Evolutionary conservation across 2,113 vertebrate species (phyloP).

Genomic region (Cricetomys ansorgei): DNA sequence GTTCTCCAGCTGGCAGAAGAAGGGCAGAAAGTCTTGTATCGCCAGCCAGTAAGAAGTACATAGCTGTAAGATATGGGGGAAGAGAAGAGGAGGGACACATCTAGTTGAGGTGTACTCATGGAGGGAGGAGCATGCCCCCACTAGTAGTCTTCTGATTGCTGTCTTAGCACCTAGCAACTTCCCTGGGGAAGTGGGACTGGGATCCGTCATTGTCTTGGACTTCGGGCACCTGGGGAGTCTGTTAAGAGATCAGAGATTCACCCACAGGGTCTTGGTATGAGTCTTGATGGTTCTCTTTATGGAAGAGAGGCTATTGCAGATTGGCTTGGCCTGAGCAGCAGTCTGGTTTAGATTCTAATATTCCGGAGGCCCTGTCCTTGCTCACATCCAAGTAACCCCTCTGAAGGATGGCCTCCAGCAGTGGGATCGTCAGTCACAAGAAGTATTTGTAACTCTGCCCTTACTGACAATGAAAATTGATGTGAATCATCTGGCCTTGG

Average conservation of each 20-base stretch:
- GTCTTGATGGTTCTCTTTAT: neutral
- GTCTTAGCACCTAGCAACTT: neutral
- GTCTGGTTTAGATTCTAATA: neutral
- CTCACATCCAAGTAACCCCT: neutral
- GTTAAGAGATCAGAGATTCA: neutral
- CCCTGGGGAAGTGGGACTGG: neutral
- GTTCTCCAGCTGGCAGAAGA: neutral
- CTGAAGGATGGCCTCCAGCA: neutral
- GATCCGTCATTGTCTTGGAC: neutral
- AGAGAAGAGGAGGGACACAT: neutral
- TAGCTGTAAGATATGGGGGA: neutral
- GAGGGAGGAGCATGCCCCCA: too few species aligned
- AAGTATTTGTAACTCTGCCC: neutral
- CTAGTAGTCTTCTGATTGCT: neutral
- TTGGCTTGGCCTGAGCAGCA: neutral
- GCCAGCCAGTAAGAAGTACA: neutral
- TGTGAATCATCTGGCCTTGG: neutral
- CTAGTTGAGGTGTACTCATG: neutral
- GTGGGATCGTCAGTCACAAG: neutral
- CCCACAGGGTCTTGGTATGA: neutral
- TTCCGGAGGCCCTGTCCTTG: neutral
- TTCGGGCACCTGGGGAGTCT: neutral
- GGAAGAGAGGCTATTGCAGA: neutral
- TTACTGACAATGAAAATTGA: neutral
- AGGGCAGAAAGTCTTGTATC: too few species aligned